Conservation (phyloP, 2,113 vertebrate genomes). For the Istiophorus platypterus region DNA sequence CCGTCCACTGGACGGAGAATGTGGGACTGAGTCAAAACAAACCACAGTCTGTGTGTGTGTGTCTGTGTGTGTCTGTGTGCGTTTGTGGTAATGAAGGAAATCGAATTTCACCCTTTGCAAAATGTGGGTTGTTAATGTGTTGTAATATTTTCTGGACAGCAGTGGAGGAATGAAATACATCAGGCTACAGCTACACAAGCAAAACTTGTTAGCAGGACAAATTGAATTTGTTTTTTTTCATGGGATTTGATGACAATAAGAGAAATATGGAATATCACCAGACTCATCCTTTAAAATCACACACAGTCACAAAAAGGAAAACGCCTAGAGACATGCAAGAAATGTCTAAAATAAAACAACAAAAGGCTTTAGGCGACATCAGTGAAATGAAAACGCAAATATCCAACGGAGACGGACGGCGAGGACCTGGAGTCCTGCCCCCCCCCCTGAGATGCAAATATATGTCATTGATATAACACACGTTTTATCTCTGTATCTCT, state of each 20-base stretch:
- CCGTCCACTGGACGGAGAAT: background rate
- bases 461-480: too few relatives aligned
- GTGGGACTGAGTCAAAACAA: background rate
- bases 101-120: background rate
- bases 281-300: background rate
- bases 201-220: background rate
- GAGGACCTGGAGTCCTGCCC: background rate
- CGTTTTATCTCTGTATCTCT: background rate
- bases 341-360: background rate
- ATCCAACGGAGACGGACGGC: background rate
- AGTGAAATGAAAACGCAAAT: background rate
- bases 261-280: background rate
- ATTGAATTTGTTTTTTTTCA: background rate
- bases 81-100: background rate
- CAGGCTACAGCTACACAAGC: background rate
- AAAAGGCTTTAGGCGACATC: background rate
- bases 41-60: background rate
- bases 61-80: background rate
- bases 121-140: background rate
- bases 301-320: background rate
- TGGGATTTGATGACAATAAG: too few relatives aligned
- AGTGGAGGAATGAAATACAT: background rate
- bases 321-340: too few relatives aligned
- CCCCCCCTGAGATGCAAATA: too few relatives aligned
- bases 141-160: background rate